Conservation (phyloP, 2,888 invertebrate genomes). For the Mimumesa dahlbomi region DNA sequence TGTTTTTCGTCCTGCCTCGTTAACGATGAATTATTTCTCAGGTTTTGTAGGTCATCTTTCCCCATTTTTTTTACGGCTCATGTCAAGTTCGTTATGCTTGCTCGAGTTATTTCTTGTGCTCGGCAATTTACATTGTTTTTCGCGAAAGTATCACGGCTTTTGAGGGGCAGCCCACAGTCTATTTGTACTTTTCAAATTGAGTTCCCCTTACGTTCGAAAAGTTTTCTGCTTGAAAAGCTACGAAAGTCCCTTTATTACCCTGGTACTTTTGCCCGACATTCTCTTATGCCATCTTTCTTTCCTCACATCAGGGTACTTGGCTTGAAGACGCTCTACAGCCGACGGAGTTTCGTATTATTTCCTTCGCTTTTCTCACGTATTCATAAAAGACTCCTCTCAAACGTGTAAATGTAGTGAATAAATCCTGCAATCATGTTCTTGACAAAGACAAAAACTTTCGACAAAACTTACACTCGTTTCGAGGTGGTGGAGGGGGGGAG, state of each 20-base stretch:
- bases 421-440: constrained; percentile 38
- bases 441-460: neutral
- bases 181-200: constrained; percentile 47
- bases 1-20: too few species aligned
- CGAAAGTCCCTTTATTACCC: constrained; percentile 60
- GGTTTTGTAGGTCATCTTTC: too few species aligned
- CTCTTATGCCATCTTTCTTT: constrained; percentile 39
- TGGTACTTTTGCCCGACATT: constrained; percentile 30
- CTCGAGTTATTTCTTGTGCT: neutral
- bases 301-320: constrained; percentile 41
- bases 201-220: constrained; percentile 38
- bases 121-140: constrained; percentile 1
- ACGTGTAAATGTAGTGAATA: constrained; percentile 37
- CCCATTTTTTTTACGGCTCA: neutral
- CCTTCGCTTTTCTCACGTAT: constrained; percentile 26
- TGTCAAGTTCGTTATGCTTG: neutral
- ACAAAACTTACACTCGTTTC: neutral
- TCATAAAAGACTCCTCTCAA: constrained; percentile 26
- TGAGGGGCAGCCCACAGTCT: neutral
- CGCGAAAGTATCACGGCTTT: constrained; percentile 4
- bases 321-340: constrained; percentile 32
- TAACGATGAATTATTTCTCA: too few species aligned
- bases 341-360: constrained; percentile 46
- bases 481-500: too few species aligned
- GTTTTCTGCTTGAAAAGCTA: constrained; percentile 53